phyloP scores from a whole-genome alignment of 2,113 vertebrate genomes.

The Sialia sialis region DNA sequence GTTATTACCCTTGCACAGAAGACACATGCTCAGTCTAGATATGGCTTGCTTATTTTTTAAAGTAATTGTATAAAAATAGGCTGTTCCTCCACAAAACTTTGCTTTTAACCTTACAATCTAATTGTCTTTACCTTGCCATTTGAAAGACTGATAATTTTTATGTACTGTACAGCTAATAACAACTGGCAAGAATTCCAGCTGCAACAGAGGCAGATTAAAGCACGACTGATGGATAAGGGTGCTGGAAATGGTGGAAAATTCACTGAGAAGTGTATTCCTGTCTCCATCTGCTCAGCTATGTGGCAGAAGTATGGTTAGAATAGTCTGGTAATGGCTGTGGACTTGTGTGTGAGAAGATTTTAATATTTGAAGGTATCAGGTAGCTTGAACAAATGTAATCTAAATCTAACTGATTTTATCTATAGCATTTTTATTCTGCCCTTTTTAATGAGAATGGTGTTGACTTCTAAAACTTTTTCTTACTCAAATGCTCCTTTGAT shows the following conservation, averaged over 20 bases:
- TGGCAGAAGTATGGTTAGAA: background rate
- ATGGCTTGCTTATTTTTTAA: background rate
- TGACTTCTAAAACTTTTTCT: background rate
- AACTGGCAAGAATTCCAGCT: background rate
- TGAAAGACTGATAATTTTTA: background rate
- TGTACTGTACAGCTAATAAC: background rate
- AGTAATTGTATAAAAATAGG: background rate
- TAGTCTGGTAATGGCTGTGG: background rate
- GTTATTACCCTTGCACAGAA: constrained; percentile 29
- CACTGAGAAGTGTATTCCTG: background rate
- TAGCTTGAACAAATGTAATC: background rate
- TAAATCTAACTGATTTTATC: background rate
- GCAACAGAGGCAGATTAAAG: background rate
- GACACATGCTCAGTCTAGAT: background rate
- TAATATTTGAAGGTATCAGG: background rate
- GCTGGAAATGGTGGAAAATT: background rate
- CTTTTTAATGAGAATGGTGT: background rate
- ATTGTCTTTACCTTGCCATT: background rate
- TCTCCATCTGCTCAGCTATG: background rate
- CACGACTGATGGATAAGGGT: background rate
- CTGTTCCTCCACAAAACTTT: background rate
- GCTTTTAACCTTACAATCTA: background rate
- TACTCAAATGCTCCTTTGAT: background rate
- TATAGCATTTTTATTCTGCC: background rate
- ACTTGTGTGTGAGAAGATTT: background rate